Conservation (phyloP, 1,140 invertebrate genomes). For the Drosophila mayri region DNA sequence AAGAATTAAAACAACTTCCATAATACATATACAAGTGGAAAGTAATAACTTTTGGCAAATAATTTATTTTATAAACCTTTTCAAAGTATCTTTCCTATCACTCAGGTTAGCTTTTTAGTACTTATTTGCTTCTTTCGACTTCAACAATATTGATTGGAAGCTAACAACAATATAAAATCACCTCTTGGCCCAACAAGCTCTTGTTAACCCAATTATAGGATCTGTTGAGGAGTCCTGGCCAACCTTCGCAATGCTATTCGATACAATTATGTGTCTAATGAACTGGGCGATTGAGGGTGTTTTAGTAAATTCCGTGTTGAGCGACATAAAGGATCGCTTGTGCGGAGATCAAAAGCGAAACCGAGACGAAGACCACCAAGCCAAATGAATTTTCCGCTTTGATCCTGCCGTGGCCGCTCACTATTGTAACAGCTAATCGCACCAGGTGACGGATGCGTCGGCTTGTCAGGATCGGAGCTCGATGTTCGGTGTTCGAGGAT, state of each 20-base stretch:
- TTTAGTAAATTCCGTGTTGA: constrained; percentile 48
- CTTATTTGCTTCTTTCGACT: not conserved
- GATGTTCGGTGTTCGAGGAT: constrained; percentile 9
- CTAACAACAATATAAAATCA: not conserved
- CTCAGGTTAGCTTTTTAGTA: not conserved
- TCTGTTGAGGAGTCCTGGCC: constrained; percentile 25
- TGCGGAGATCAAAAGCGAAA: constrained; percentile 68
- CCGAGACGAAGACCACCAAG: constrained; percentile 82
- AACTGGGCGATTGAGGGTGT: constrained; percentile 46
- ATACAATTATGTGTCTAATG: constrained; percentile 53
- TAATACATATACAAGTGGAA: too few relatives aligned
- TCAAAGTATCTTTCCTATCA: too few relatives aligned
- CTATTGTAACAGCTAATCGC: constrained; percentile 71
- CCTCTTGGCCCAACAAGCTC: constrained; percentile 14
- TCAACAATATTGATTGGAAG: not conserved
- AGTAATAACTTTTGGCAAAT: too few relatives aligned
- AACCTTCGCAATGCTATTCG: constrained; percentile 3
- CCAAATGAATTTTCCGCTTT: constrained; percentile 83
- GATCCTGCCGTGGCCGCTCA: constrained; percentile 78
- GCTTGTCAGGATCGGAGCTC: constrained; percentile 44
- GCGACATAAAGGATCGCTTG: constrained; percentile 56
- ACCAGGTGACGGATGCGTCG: constrained; percentile 80
- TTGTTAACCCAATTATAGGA: constrained; percentile 42
- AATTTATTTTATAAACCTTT: too few relatives aligned
- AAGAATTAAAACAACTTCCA: too few relatives aligned